phyloP scores from a whole-genome alignment of 1,140 invertebrate species.

The Calycopis cecrops region DNA sequence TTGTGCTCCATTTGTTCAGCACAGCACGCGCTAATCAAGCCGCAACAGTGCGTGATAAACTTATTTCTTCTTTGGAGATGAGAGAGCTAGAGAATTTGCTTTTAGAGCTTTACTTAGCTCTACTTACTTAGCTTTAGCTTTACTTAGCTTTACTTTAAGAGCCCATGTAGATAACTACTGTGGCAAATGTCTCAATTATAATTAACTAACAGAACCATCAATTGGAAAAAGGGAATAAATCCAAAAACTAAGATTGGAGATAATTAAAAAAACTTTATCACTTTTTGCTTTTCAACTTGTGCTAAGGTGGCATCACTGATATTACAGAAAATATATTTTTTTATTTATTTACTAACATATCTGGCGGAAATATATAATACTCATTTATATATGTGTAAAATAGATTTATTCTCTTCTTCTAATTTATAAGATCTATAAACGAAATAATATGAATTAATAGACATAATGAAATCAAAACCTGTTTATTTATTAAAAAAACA shows the following conservation, averaged over 20 bases:
- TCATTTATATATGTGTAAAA: not conserved
- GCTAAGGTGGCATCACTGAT: constrained; percentile 5
- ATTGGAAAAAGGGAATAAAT: constrained; percentile 11
- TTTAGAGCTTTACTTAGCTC: too few species aligned
- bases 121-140: too few species aligned
- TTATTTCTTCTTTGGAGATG: too few species aligned
- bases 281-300: constrained; percentile 10
- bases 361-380: constrained; percentile 9
- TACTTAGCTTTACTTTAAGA: too few species aligned
- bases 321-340: constrained; percentile 11
- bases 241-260: constrained; percentile 3
- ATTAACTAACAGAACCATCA: constrained; percentile 6
- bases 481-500: constrained; percentile 9
- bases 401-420: constrained; percentile 9
- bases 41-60: too few species aligned
- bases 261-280: not conserved
- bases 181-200: too few species aligned
- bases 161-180: too few species aligned
- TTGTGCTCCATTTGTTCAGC: too few species aligned
- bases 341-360: constrained; percentile 6
- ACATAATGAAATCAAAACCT: constrained; percentile 4
- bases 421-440: constrained; percentile 8
- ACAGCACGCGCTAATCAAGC: too few species aligned
- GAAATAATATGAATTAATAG: constrained; percentile 10
- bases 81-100: too few species aligned